Evolutionary conservation across 2,797 vertebrate species (phyloP).

Genomic region (Anolis apletophallus): DNA sequence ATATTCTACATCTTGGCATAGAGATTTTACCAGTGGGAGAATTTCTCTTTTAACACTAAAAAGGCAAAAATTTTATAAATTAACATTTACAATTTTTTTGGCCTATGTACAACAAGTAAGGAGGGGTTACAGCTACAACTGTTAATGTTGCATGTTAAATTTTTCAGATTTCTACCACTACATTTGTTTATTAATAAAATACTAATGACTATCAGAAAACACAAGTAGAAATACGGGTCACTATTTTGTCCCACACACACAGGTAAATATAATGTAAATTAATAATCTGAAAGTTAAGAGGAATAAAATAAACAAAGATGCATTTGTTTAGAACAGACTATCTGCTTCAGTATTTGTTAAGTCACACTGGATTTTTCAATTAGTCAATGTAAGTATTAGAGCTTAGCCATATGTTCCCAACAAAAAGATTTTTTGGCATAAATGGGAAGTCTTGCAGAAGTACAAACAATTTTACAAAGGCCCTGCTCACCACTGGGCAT

Average conservation of each 20-base stretch:
- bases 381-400: neutral
- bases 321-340: neutral
- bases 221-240: neutral
- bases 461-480: neutral
- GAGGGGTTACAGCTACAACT: neutral
- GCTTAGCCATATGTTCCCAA: neutral
- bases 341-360: neutral
- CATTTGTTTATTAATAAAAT: slow-evolving; percentile 9
- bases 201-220: neutral
- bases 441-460: neutral
- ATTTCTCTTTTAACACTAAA: slow-evolving; percentile 92
- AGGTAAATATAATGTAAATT: neutral
- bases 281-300: neutral
- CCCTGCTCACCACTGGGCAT: too few relatives aligned
- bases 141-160: neutral
- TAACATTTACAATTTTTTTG: neutral
- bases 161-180: neutral
- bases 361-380: neutral
- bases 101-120: neutral
- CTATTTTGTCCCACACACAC: neutral
- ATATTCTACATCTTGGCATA: slow-evolving; percentile 92
- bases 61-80: slow-evolving; percentile 41
- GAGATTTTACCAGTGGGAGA: slow-evolving; percentile 89
- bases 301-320: neutral
- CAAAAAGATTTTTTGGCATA: neutral